A percentile compares a stretch with the other conserved stretches of the same genome.
Evolutionary conservation across 2,797 vertebrate genomes (phyloP).

Genomic region (Hoplostethus mediterraneus): DNA sequence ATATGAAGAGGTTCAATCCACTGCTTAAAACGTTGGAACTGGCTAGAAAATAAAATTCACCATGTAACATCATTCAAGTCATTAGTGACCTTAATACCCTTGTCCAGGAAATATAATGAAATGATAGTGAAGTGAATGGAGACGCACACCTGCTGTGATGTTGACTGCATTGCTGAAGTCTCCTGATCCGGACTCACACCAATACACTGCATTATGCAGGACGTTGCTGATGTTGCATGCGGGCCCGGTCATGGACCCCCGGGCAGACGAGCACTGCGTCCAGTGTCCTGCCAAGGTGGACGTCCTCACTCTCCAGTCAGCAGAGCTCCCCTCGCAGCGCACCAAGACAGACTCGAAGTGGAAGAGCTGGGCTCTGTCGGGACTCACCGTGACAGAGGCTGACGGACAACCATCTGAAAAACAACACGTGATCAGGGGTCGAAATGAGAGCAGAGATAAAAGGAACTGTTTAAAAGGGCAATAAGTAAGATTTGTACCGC

Average conservation of each 20-base stretch:
- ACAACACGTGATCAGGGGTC: background rate
- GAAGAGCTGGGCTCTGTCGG: conserved; percentile 61
- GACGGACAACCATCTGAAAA: conserved; percentile 21
- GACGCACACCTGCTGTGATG: conserved; percentile 27
- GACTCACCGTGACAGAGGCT: conserved; percentile 52
- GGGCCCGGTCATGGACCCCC: conserved; percentile 11
- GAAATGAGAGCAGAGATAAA: background rate
- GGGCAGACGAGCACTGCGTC: accelerated
- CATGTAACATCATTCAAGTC: background rate
- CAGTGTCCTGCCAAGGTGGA: accelerated
- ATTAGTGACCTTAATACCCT: too few species aligned
- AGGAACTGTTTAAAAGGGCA: background rate
- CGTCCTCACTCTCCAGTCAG: conserved; percentile 39
- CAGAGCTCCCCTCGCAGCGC: conserved; percentile 53
- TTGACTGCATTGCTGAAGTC: conserved; percentile 49
- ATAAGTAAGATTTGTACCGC: too few species aligned
- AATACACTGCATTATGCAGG: conserved; percentile 49
- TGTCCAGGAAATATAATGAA: too few species aligned
- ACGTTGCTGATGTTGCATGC: background rate
- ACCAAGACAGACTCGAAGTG: conserved; percentile 17
- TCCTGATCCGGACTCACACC: conserved; percentile 66
- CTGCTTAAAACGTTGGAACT: too few species aligned
- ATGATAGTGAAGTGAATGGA: background rate
- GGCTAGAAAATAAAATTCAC: too few species aligned
- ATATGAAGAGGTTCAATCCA: too few species aligned